A percentile compares a stretch with the other conserved stretches of the same genome.
Conservation (phyloP, 2,797 vertebrate genomes). For the Anolis apletophallus region DNA sequence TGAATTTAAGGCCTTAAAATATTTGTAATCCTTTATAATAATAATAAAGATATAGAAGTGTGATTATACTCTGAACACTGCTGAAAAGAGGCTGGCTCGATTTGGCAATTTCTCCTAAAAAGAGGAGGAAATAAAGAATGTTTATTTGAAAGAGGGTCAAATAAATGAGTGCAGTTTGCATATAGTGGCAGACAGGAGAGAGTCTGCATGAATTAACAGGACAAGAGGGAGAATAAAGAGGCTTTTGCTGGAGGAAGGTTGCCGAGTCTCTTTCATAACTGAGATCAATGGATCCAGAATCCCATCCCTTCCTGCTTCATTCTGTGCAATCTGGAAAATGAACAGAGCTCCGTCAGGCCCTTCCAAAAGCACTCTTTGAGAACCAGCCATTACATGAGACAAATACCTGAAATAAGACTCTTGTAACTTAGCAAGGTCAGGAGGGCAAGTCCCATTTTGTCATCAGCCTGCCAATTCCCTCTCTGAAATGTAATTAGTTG, state of each 20-base stretch:
- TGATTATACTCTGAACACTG: background rate
- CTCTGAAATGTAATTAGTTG: background rate
- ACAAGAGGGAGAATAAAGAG: background rate
- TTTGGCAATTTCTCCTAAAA: background rate
- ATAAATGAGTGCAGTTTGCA: background rate
- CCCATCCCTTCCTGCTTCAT: background rate
- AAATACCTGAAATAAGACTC: background rate
- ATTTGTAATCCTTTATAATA: constrained; percentile 10
- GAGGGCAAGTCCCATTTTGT: background rate
- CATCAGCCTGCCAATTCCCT: background rate
- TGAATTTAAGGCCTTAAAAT: constrained; percentile 11
- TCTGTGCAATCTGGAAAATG: constrained; percentile 9
- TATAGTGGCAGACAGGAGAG: background rate
- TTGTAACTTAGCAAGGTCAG: background rate
- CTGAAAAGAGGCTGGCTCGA: background rate
- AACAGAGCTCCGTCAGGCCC: background rate
- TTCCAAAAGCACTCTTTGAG: background rate
- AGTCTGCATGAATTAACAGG: background rate
- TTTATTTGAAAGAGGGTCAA: background rate
- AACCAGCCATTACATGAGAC: background rate
- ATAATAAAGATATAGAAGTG: constrained; percentile 3
- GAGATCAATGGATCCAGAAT: background rate
- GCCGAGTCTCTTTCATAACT: background rate
- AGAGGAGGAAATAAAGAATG: background rate
- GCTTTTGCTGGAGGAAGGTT: background rate